Base-by-base conservation (phyloP, 2,797 vertebrate species). In the Podarcis lilfordi region DNA sequence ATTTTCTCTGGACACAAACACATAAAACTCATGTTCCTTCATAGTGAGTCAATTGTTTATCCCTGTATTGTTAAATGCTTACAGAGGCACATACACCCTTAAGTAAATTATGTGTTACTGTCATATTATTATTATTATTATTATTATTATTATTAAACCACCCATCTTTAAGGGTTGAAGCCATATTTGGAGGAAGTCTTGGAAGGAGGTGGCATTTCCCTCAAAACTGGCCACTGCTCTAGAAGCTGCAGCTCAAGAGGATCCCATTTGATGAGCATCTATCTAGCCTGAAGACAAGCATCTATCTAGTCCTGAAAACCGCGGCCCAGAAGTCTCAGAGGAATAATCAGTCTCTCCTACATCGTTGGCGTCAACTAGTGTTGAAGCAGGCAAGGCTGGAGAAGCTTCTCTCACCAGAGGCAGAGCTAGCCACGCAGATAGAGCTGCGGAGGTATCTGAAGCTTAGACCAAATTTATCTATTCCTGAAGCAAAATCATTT, bases 91-190 rank as follows among this genome's bases (percentile, higher is more conserved):
- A 55, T 55, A 45, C 40, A 76, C 13, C 3, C 77, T 50, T n/a
- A 55, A 55, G 29, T 35, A 21, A 9, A 7, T 17, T 21, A 40
- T 35, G 37, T 66, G 10, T n/a, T 80, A 32, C 4, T 64, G 69
- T 2, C 11, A 3, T 50, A 13, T 50, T 2, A 45, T 45, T 0
- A 45, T 2, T 2, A 45, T 45, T 2, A 45, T 45, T 2, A 3
- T 50, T 45, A 10, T 10, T 45, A 0, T 45, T 45, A 0, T 50
- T 50, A 1, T 50, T 29, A 15, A 71, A 29, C 29, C n/a, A 29
- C 69, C 27, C 69, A 71, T n/a, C 69, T 71, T 71, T 71, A n/a
- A n/a, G 8, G 69, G 13, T 3, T n/a, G 29, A 71, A 29, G 69
- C n/a, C 27, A n/a, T n/a, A 71, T 71, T 71, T 29, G n/a, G 69